Conservation (phyloP, 2,888 invertebrate species). For the Tinea trinotella region DNA sequence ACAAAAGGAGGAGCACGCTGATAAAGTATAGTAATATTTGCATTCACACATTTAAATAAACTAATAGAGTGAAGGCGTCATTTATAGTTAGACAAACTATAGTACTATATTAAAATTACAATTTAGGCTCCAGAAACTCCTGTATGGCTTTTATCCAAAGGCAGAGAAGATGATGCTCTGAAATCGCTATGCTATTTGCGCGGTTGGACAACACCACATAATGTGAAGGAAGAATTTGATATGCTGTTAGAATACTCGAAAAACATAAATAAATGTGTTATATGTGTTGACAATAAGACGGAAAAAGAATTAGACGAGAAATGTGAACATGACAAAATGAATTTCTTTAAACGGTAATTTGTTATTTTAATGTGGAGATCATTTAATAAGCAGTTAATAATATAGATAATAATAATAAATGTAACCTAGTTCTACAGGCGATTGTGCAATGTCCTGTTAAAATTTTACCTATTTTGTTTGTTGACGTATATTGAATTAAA, state of each 20-base stretch:
- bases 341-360: conserved; percentile 40
- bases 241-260: conserved; percentile 50
- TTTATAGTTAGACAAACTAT: too few relatives aligned
- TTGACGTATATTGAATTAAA: too few relatives aligned
- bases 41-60: too few relatives aligned
- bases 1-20: too few relatives aligned
- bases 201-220: conserved; percentile 63
- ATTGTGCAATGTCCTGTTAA: too few relatives aligned
- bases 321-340: conserved; percentile 48
- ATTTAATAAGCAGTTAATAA: too few relatives aligned
- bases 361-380: too few relatives aligned
- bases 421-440: too few relatives aligned
- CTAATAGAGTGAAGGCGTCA: too few relatives aligned
- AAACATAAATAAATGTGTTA: conserved; percentile 43
- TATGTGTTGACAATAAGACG: conserved; percentile 37
- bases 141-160: conserved; percentile 66
- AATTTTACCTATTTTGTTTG: too few relatives aligned
- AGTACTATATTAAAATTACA: background rate
- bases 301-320: conserved; percentile 29
- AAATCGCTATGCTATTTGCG: conserved; percentile 67
- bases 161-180: conserved; percentile 61
- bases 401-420: too few relatives aligned
- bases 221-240: conserved; percentile 60
- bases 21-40: too few relatives aligned
- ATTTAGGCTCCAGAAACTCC: conserved; percentile 71